Conservation (phyloP, 2,797 vertebrate genomes). For the Cercopithecus petaurista region DNA sequence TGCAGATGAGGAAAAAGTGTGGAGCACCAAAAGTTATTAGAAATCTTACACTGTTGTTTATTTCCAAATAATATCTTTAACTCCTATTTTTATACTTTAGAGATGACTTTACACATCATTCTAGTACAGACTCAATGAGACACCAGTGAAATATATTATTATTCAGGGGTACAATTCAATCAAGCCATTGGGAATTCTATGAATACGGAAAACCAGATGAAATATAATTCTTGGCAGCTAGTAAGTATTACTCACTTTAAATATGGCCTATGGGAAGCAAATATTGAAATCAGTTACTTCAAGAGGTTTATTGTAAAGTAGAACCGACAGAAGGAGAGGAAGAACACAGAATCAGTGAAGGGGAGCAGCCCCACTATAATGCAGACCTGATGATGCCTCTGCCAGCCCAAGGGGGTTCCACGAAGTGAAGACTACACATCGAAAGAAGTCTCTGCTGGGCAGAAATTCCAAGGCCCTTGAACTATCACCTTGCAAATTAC, state of each 20-base stretch:
- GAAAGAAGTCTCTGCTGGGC: background rate
- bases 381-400: background rate
- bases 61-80: background rate
- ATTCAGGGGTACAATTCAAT: background rate
- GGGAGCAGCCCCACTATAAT: background rate
- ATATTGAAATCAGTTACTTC: background rate
- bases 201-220: background rate
- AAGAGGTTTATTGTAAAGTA: background rate
- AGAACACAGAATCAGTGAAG: background rate
- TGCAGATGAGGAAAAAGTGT: background rate
- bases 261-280: background rate
- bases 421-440: background rate
- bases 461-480: background rate
- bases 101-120: background rate
- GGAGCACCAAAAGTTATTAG: background rate
- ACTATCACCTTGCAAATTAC: background rate
- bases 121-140: background rate
- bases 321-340: background rate
- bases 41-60: background rate
- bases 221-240: background rate
- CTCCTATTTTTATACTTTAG: background rate
- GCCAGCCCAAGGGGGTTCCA: background rate
- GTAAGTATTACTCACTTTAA: background rate
- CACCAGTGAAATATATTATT: background rate
- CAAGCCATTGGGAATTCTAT: background rate